phyloP scores from a whole-genome alignment of 2,797 vertebrate genomes.

The Alca torda region DNA sequence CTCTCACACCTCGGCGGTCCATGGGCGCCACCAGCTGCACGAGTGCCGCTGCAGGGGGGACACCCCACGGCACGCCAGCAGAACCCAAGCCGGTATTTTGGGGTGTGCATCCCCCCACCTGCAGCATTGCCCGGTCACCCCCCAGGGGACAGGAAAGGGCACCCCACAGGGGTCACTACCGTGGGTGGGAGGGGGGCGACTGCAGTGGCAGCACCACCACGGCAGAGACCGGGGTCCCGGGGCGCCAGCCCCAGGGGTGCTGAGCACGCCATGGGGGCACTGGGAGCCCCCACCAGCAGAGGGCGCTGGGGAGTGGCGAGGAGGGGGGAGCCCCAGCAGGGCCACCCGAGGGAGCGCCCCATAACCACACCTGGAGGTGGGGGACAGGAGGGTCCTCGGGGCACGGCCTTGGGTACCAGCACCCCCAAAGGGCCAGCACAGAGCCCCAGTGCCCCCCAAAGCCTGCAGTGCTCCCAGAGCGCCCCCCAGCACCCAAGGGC shows the following conservation, averaged over 20 bases:
- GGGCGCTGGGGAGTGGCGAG: not conserved
- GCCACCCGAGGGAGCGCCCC: not conserved
- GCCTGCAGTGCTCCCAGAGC: too few relatives aligned
- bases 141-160: not conserved
- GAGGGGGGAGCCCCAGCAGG: not conserved
- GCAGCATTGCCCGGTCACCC: not conserved
- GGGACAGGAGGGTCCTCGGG: not conserved
- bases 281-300: accelerated
- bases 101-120: not conserved
- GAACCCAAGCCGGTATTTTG: not conserved
- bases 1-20: not conserved
- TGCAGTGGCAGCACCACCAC: not conserved
- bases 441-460: not conserved
- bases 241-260: not conserved
- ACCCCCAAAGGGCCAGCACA: not conserved
- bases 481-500: too few relatives aligned
- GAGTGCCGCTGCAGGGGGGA: accelerated
- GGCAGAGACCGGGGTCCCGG: not conserved
- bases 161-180: too few relatives aligned
- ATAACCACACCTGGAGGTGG: not conserved
- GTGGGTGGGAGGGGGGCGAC: too few relatives aligned
- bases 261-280: accelerated
- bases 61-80: accelerated
- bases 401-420: too few relatives aligned
- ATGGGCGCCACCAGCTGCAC: not conserved